These are phyloP conservation scores for Hyaena hyaena DNA, from an alignment of 2,113 vertebrate species.

Conservation along the genomic window DNA sequence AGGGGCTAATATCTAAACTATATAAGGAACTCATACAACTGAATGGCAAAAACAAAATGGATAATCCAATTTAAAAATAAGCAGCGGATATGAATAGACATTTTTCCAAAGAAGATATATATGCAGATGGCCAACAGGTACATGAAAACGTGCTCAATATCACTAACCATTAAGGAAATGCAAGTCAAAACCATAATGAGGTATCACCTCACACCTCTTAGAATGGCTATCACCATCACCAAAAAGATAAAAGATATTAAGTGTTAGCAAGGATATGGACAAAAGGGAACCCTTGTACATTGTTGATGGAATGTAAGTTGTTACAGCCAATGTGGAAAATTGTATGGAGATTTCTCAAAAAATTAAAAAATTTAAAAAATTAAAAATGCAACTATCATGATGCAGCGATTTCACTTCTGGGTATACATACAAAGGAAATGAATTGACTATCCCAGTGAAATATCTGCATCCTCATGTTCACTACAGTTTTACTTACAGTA, in stretches of 20 bases:
- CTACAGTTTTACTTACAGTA: neutral
- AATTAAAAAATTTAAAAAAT: neutral
- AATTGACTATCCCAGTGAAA: neutral
- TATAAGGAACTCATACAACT: neutral
- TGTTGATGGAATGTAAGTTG: neutral
- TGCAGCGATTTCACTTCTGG: neutral
- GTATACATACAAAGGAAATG: neutral
- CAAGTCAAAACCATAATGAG: neutral
- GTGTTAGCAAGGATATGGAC: neutral
- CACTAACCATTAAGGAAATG: neutral
- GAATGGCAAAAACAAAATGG: neutral
- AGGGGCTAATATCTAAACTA: neutral
- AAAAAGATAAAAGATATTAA: neutral
- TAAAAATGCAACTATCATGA: neutral
- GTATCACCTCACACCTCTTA: neutral
- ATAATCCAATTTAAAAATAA: neutral
- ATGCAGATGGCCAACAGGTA: neutral
- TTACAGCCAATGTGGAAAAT: neutral
- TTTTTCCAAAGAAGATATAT: neutral
- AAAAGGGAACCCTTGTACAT: neutral
- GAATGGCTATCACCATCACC: neutral
- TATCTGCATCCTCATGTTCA: neutral
- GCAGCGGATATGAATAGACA: neutral
- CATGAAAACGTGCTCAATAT: neutral
- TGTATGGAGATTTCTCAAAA: neutral